Percentiles rank a stretch among this genome's conserved stretches.
These are phyloP conservation scores for Holothuria scabra DNA, from an alignment of 53 echinoderm and acorn worm genomes.

Conservation along the genomic window DNA sequence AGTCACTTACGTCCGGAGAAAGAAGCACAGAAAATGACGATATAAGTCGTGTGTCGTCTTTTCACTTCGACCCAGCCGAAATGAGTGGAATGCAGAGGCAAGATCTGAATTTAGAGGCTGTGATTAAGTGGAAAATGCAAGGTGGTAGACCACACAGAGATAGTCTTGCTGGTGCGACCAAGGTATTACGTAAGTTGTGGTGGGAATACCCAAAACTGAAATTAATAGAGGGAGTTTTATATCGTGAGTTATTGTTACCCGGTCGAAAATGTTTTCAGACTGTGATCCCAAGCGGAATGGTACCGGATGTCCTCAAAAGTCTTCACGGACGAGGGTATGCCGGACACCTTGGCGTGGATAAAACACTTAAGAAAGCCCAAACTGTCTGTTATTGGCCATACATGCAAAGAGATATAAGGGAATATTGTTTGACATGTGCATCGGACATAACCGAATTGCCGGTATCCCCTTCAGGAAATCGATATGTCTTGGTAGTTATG, in stretches of 20 bases:
- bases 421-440: slow-evolving; percentile 25
- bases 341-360: slow-evolving; percentile 50
- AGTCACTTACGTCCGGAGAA: no score
- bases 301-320: slow-evolving; percentile 1
- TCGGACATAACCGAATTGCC: slow-evolving; percentile 53
- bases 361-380: slow-evolving; percentile 29
- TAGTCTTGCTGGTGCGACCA: no score
- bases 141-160: no score
- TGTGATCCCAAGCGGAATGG: slow-evolving; percentile 16
- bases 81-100: not conserved
- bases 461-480: not conserved
- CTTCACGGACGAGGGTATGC: slow-evolving; percentile 47
- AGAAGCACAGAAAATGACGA: not conserved
- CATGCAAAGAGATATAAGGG: slow-evolving; percentile 8
- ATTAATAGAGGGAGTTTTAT: no score
- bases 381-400: slow-evolving; percentile 24
- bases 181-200: no score
- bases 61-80: not conserved
- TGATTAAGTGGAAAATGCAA: no score
- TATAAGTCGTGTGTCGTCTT: not conserved
- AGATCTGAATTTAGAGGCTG: not conserved
- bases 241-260: no score
- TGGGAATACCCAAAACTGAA: no score
- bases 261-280: slow-evolving; percentile 22
- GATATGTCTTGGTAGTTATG: not conserved